phyloP scores from a whole-genome alignment of 2,113 vertebrate species.

The Halichoeres trimaculatus region DNA sequence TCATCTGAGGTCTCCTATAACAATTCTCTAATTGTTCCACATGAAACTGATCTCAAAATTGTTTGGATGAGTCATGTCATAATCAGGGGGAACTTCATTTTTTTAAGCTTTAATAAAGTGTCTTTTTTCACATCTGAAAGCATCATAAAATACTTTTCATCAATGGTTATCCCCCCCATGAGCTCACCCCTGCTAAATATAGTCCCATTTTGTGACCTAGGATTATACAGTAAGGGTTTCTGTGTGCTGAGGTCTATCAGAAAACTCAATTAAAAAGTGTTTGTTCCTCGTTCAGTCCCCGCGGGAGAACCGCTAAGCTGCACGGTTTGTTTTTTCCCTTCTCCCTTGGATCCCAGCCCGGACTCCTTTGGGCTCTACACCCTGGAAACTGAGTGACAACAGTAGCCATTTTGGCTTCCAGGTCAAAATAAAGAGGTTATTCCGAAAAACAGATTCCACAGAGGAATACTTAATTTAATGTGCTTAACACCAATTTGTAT shows the following conservation, averaged over 20 bases:
- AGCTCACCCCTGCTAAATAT: conserved; percentile 15
- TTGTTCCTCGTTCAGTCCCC: conserved; percentile 72
- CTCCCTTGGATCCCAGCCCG: conserved; percentile 57
- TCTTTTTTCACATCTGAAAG: neutral
- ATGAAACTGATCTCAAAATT: conserved; percentile 66
- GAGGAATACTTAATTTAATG: neutral
- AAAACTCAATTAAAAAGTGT: conserved; percentile 82
- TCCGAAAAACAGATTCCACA: conserved; percentile 12
- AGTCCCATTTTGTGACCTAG: neutral
- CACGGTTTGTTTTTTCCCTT: conserved; percentile 75
- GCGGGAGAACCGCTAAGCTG: conserved; percentile 51
- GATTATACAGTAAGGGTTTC: conserved; percentile 21
- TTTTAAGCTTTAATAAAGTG: neutral
- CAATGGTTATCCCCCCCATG: neutral
- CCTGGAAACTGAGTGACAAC: conserved; percentile 78
- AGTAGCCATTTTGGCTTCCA: conserved; percentile 45
- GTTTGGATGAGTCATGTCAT: conserved; percentile 29
- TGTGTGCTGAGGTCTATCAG: conserved; percentile 29
- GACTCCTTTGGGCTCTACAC: conserved; percentile 65
- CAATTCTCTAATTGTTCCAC: conserved; percentile 61
- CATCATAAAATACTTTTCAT: neutral
- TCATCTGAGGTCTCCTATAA: conserved; percentile 50
- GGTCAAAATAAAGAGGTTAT: conserved; percentile 20
- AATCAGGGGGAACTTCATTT: conserved; percentile 4
- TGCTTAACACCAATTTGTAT: neutral